Base-by-base conservation (phyloP, 2,113 vertebrate species). In the Mustela nigripes region DNA sequence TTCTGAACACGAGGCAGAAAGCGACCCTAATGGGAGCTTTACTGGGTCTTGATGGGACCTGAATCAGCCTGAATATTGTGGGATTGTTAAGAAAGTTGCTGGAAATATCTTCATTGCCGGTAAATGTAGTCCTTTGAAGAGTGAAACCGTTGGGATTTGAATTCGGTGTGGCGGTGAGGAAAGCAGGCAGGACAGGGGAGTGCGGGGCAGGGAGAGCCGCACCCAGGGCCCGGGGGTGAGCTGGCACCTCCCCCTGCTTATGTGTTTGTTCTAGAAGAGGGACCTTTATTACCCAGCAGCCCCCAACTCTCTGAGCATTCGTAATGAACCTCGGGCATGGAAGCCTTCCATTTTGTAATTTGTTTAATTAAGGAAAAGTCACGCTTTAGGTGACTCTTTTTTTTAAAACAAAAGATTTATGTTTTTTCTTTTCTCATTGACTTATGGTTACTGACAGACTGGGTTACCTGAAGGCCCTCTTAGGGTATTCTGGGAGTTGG, bases 121-220 rank as follows among this genome's bases (percentile, higher is more conserved):
- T 86, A 21, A 97, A 81, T n/a, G 50, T 36, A 4, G 6, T 2
- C 81, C 48, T 87, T 56, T 53, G 73, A 11, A 0, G 89, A 94
- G 86, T 22, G 86, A 95, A 97, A 81, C 58, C 0, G 0, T 73
- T 97, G 91, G 62, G 96, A 78, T 95, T 80, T 15, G 95, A 97
- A 82, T 33, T 10, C 0, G 0, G 58, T 11, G 50, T 97, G 22
- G 97, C 1, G 86, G 33, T 92, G 58, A 58, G 89, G 94, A 98
- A 96, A 97, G 94, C 94, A 78, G 53, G 28, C 45, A 96, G 88
- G 76, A 87, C 8, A 90, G 83, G 78, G 88, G 97, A 60, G 67
- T 15, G 48, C 15, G 56, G 88, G 92, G 39, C 67, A 80, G 58
- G 10, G 92, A 85, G 58, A n/a, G 73, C 4, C 4, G 22, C 42